Base-by-base conservation (phyloP, 1,140 invertebrate genomes). In the Melipona quadrifasciata region DNA sequence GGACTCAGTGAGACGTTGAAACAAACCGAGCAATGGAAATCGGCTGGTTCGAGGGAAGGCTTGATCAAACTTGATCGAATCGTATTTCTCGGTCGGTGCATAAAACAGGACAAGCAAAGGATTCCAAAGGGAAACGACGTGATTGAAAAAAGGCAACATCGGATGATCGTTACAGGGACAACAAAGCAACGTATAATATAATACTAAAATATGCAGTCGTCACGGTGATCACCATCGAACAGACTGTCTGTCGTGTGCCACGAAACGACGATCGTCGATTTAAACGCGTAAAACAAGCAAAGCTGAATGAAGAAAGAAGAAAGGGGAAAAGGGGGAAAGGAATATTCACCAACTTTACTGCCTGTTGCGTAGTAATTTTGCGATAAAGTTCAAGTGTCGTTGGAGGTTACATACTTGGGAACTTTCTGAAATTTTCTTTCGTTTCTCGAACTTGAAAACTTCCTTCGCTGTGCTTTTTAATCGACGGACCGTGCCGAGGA, bases 161-260 rank as follows among this genome's bases (percentile, higher is more conserved):
- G 82, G 82, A 84, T 47, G 67, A 84, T 84, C 82, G 82, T 84
- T 84, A 84, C 82, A 84, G 82, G 82, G 82, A 57, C 31, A 79
- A 84, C 55, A 11, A 64, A 68, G 58, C 61, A 31, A 81, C 80
- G 47, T 65, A 47, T 70, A 34, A n/a, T 39, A 31, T 75, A 31
- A 78, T 19, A 17, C 2, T 31, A 47, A 55, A 72, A 57, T 34
- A 68, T 55, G 34, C 27, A 67, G 73, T 82, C 80, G 72, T 82
- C 72, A 31, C 27, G 80, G 47, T 76, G 74, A 21, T 4, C 79
- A 19, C 1, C 68, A 64, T 73, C 68, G 70, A 80, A 27, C 24
- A 12, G 51, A 70, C 34, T 24, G 8, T 10, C 19, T 24, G 8
- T 10, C 19, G 51, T 39, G 55, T 53, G 68, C 79, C 34, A 47